phyloP scores from a whole-genome alignment of 2,113 vertebrate species.

The Myiopsitta monachus region DNA sequence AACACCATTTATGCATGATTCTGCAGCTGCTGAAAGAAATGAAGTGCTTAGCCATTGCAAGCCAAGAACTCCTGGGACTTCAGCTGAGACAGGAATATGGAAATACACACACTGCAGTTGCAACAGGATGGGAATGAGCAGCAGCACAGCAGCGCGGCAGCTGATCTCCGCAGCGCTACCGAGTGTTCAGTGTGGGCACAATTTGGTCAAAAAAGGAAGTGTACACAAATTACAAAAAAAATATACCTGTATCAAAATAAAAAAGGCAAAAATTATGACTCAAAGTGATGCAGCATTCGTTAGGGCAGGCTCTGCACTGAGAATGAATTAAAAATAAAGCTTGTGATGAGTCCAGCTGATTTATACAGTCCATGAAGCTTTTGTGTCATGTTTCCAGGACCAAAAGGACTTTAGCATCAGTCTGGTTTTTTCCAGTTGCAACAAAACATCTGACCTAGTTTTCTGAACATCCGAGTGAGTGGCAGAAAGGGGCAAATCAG shows the following conservation, averaged over 20 bases:
- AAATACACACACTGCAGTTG: not conserved
- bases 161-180: not conserved
- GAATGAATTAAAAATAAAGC: slow-evolving; percentile 31
- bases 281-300: slow-evolving; percentile 67
- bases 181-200: not conserved
- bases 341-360: slow-evolving; percentile 36
- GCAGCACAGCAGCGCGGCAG: not conserved
- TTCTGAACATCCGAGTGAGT: not conserved
- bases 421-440: slow-evolving; percentile 38
- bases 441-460: not conserved
- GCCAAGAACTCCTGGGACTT: not conserved
- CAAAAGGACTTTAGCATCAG: not conserved
- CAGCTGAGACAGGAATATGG: not conserved
- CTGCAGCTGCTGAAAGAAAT: not conserved
- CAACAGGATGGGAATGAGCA: not conserved
- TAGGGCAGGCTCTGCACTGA: slow-evolving; percentile 63
- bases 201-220: slow-evolving; percentile 23
- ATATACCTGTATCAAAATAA: not conserved
- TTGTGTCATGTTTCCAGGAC: slow-evolving; percentile 15
- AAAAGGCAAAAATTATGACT: slow-evolving; percentile 53
- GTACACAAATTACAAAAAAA: not conserved
- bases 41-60: not conserved
- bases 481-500: not conserved
- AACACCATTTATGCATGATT: rapidly evolving
- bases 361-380: not conserved